A percentile compares a stretch with the other conserved stretches of the same genome.
phyloP scores from a whole-genome alignment of 2,113 vertebrate genomes.

The Microcebus lehilahytsara region DNA sequence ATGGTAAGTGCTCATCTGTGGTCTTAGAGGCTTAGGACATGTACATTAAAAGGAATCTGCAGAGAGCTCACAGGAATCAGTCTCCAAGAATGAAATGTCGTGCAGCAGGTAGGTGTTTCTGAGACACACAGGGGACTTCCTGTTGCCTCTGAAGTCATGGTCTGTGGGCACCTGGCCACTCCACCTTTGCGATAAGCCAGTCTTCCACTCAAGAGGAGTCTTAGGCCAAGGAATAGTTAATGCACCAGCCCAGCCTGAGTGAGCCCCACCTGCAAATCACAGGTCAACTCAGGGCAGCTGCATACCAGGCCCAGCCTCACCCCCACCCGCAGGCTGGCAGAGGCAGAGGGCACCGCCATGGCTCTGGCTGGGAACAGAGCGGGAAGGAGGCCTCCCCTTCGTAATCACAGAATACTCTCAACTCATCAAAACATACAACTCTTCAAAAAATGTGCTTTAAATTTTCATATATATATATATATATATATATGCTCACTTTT shows the following conservation, averaged over 20 bases:
- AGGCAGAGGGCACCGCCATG: background rate
- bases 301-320: no score
- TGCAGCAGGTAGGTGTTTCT: background rate
- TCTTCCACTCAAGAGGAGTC: background rate
- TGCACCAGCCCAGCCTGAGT: background rate
- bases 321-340: background rate
- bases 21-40: background rate
- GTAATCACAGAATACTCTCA: background rate
- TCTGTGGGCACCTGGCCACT: background rate
- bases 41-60: background rate
- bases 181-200: background rate
- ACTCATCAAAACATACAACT: background rate
- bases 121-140: background rate
- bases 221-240: background rate
- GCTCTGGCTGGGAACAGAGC: background rate
- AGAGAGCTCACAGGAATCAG: background rate
- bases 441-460: background rate
- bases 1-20: background rate
- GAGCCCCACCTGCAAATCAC: background rate
- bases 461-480: background rate
- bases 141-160: background rate
- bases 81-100: background rate
- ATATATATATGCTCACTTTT: background rate
- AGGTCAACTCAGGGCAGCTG: background rate
- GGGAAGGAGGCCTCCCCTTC: background rate